phyloP scores from a whole-genome alignment of 1,140 invertebrate species.

The Lepidostoma basale region DNA sequence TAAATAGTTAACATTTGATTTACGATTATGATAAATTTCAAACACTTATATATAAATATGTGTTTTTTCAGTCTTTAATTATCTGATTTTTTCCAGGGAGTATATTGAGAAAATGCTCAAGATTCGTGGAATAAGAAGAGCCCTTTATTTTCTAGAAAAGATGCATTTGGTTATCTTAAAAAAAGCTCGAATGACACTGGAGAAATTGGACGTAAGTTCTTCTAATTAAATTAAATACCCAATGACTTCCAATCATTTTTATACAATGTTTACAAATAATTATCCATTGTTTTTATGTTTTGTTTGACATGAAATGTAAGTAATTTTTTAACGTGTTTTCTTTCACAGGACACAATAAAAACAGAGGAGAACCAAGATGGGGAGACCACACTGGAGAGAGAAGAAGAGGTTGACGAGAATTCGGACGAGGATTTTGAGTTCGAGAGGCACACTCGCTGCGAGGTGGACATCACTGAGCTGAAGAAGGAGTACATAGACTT shows the following conservation, averaged over 20 bases:
- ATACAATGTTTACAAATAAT: too few relatives aligned
- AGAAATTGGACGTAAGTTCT: slow-evolving; percentile 62
- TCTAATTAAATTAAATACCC: too few relatives aligned
- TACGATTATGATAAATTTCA: too few relatives aligned
- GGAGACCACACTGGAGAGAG: slow-evolving; percentile 6
- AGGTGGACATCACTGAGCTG: slow-evolving; percentile 40
- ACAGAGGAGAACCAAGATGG: slow-evolving; percentile 4
- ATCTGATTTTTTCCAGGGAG: slow-evolving; percentile 62
- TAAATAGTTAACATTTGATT: too few relatives aligned
- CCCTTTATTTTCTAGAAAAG: slow-evolving; percentile 75
- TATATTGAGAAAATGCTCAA: slow-evolving; percentile 88
- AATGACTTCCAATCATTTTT: too few relatives aligned
- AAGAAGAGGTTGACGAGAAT: slow-evolving; percentile 26
- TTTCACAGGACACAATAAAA: slow-evolving; percentile 29
- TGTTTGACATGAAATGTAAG: background rate
- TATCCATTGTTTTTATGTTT: background rate
- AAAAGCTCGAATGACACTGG: slow-evolving; percentile 72
- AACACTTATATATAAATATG: too few relatives aligned
- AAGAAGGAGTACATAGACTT: slow-evolving; percentile 43
- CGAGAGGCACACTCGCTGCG: slow-evolving; percentile 38
- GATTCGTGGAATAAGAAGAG: slow-evolving; percentile 81
- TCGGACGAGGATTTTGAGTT: slow-evolving; percentile 44
- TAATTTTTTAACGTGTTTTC: background rate
- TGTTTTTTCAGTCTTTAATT: background rate
- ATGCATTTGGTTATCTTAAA: slow-evolving; percentile 69